Conservation (phyloP, 2,113 vertebrate species). For the Gymnarchus niloticus region DNA sequence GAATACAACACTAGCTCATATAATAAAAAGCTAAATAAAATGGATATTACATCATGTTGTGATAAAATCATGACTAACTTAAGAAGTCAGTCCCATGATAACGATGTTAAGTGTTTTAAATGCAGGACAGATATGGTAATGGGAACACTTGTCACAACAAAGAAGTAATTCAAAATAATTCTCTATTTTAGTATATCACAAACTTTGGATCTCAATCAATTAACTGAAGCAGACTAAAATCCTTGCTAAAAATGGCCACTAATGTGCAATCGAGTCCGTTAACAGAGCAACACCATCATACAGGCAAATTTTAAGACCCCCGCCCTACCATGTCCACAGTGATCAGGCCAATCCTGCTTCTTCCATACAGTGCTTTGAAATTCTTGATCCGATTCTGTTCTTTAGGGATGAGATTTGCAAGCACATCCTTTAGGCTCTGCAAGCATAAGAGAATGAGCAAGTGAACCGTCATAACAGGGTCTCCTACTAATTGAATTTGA, state of each 20-base stretch:
- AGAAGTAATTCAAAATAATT: too few species aligned
- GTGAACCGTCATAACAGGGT: neutral
- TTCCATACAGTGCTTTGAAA: constrained; percentile 88
- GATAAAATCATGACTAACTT: too few species aligned
- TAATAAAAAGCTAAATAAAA: neutral
- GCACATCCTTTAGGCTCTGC: constrained; percentile 89
- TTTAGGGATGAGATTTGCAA: constrained; percentile 83
- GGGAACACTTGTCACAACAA: too few species aligned
- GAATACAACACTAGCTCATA: neutral
- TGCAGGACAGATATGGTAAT: too few species aligned
- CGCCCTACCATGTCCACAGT: constrained; percentile 92
- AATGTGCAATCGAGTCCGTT: neutral
- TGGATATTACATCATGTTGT: neutral
- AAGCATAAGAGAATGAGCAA: neutral
- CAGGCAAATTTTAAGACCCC: neutral
- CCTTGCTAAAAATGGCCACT: neutral
- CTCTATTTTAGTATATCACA: too few species aligned
- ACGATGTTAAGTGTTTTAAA: too few species aligned
- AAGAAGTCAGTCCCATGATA: too few species aligned
- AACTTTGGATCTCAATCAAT: neutral
- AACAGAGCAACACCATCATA: neutral
- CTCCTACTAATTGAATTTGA: too few species aligned
- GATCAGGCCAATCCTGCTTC: constrained; percentile 83
- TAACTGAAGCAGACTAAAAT: neutral
- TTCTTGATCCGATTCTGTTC: constrained; percentile 85